These are phyloP conservation scores for Rhea pennata DNA, from an alignment of 2,113 vertebrate genomes.

Conservation along the genomic window DNA sequence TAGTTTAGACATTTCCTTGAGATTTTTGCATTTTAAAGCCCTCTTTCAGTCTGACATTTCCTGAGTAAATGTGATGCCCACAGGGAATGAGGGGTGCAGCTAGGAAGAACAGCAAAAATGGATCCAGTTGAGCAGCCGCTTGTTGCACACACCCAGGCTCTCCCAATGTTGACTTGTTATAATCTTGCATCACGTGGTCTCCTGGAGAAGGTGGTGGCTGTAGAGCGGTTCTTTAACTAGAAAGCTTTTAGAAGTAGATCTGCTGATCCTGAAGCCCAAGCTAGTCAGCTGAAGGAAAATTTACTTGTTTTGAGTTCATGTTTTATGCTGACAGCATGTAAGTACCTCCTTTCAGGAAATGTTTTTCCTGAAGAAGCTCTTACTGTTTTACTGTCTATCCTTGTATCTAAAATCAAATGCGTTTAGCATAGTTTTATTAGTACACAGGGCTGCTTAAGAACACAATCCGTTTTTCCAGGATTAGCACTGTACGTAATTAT, in stretches of 20 bases:
- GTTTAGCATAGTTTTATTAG: constrained; percentile 52
- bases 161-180: not conserved
- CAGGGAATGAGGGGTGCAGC: not conserved
- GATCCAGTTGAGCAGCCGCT: not conserved
- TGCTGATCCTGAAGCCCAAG: constrained; percentile 48
- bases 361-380: constrained; percentile 10
- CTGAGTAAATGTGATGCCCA: not conserved
- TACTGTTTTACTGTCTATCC: not conserved
- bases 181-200: constrained; percentile 40
- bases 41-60: not conserved
- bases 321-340: constrained; percentile 28
- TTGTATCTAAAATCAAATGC: constrained; percentile 37
- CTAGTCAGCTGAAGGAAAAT: constrained; percentile 38
- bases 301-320: not conserved
- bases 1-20: not conserved
- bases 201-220: constrained; percentile 28
- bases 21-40: not conserved
- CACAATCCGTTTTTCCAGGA: constrained; percentile 58
- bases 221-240: constrained; percentile 1
- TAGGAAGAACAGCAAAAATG: not conserved
- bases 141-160: not conserved
- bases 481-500: constrained; percentile 35
- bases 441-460: constrained; percentile 31
- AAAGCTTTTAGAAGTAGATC: constrained; percentile 38
- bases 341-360: constrained; percentile 30